Evolutionary conservation across 2,113 vertebrate species (phyloP).

Genomic region (Holacanthus passer): DNA sequence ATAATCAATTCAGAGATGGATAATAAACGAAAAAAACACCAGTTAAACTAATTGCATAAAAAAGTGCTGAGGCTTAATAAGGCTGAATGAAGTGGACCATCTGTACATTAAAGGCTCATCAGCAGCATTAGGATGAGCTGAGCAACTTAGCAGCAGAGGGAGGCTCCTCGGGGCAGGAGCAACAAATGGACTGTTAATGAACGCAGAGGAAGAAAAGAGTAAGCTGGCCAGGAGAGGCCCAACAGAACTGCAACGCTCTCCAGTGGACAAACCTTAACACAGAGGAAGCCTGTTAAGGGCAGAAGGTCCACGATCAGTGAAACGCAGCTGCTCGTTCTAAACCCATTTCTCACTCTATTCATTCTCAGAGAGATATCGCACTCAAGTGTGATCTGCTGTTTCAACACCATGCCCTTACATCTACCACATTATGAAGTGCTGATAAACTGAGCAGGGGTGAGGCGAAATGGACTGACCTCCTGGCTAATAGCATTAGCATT

Average conservation of each 20-base stretch:
- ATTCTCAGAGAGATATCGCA: background rate
- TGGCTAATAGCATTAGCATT: conserved; percentile 81
- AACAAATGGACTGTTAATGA: conserved; percentile 68
- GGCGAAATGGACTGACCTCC: conserved; percentile 75
- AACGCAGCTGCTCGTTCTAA: background rate
- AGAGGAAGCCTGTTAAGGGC: conserved; percentile 13
- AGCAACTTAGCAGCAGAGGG: conserved; percentile 47
- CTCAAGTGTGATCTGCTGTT: conserved; percentile 58
- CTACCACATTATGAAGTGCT: conserved; percentile 65
- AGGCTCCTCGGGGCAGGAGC: conserved; percentile 52
- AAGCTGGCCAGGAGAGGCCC: conserved; percentile 38
- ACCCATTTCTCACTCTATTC: conserved; percentile 30
- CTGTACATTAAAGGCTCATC: conserved; percentile 71
- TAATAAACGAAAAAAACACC: conserved; percentile 21
- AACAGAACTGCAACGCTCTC: conserved; percentile 27
- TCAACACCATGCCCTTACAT: conserved; percentile 57
- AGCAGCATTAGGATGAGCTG: conserved; percentile 59
- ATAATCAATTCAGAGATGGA: conserved; percentile 14
- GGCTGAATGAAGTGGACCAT: conserved; percentile 59
- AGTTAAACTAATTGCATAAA: conserved; percentile 42
- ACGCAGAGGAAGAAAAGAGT: conserved; percentile 18
- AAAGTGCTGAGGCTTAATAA: conserved; percentile 43
- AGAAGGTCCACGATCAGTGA: conserved; percentile 27
- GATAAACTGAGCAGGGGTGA: conserved; percentile 70
- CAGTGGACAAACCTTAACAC: conserved; percentile 43